A percentile compares a stretch with the other conserved stretches of the same genome.
Evolutionary conservation across 2,888 invertebrate genomes (phyloP).

Genomic region (Brenthis ino): DNA sequence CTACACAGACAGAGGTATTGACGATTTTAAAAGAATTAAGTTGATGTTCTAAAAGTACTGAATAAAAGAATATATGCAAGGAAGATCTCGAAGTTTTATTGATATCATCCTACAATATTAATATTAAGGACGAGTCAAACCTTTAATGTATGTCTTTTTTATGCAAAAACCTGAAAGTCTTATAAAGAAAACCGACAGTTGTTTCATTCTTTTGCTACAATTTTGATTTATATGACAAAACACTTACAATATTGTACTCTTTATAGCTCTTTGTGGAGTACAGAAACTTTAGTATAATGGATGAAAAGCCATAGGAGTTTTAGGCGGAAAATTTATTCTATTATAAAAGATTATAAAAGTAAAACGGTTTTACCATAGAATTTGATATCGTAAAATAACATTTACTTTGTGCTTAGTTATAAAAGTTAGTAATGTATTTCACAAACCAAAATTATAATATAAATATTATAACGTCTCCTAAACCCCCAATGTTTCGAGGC

Average conservation of each 20-base stretch:
- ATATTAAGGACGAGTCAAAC: neutral
- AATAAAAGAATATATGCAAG: no score
- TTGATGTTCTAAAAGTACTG: no score
- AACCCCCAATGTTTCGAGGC: slow-evolving; percentile 21
- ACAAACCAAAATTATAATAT: no score
- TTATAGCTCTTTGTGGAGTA: slow-evolving; percentile 17
- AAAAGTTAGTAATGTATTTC: no score
- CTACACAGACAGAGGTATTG: no score
- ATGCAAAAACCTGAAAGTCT: neutral
- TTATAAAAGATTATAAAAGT: slow-evolving; percentile 16
- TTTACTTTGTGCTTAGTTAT: no score
- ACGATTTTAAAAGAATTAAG: no score
- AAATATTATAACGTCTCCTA: neutral
- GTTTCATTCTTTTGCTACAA: slow-evolving; percentile 6
- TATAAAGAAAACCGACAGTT: neutral
- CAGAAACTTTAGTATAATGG: slow-evolving; percentile 22
- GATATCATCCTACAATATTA: neutral
- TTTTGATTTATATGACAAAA: slow-evolving; percentile 13
- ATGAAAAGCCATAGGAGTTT: slow-evolving; percentile 23
- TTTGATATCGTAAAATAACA: neutral
- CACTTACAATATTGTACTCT: slow-evolving; percentile 12
- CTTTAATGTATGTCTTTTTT: neutral
- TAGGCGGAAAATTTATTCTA: slow-evolving; percentile 21
- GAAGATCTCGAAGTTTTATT: no score
- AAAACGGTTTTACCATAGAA: neutral